Evolutionary conservation across 2,113 vertebrate species (phyloP).

Genomic region (Herpailurus yagouaroundi): DNA sequence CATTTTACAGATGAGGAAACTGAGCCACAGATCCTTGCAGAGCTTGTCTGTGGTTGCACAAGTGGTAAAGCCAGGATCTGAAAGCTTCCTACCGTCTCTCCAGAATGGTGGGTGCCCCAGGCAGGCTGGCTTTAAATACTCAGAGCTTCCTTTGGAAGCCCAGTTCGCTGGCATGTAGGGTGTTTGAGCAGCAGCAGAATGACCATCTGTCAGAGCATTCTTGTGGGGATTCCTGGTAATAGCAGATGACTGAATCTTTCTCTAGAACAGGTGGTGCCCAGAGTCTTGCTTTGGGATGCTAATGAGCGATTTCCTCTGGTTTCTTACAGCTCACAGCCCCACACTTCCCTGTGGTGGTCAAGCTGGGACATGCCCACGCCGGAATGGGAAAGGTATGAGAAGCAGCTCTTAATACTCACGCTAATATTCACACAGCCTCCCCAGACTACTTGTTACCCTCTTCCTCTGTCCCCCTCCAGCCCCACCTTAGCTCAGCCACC

Average conservation of each 20-base stretch:
- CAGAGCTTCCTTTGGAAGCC: background rate
- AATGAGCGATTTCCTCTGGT: conserved; percentile 68
- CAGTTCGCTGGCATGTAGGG: background rate
- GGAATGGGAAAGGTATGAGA: conserved; percentile 96
- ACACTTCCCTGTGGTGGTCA: conserved; percentile 93
- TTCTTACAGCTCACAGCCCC: conserved; percentile 90
- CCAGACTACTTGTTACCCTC: background rate
- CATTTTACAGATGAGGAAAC: background rate
- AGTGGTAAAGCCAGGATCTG: background rate
- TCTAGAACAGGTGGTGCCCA: background rate
- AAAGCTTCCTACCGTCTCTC: background rate
- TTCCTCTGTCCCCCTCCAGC: background rate
- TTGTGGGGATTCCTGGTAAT: background rate
- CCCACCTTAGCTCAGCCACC: background rate
- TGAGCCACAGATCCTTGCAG: background rate
- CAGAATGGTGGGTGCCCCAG: background rate
- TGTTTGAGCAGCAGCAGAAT: too few relatives aligned
- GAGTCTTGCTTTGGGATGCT: conserved; percentile 10
- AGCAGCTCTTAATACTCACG: fast-evolving
- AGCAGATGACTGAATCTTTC: background rate
- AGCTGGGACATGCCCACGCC: conserved; percentile 95
- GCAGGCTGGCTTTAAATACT: background rate
- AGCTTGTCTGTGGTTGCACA: background rate
- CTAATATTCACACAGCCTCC: background rate
- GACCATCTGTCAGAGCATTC: background rate